phyloP scores from a whole-genome alignment of 2,888 invertebrate genomes.

The Agapostemon virescens region DNA sequence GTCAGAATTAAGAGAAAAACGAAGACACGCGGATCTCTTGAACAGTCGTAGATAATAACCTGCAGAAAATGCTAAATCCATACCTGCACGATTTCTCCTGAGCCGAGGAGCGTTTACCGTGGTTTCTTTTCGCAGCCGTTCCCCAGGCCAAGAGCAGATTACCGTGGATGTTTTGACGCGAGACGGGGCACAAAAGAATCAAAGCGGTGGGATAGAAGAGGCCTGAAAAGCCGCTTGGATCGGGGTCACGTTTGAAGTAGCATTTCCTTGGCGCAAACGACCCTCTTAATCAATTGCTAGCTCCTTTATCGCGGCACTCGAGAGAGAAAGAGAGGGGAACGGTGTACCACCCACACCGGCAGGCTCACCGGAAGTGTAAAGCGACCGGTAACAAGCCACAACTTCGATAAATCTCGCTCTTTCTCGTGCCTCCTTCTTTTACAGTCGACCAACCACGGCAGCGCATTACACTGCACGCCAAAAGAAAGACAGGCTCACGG shows the following conservation, averaged over 20 bases:
- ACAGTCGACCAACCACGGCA: conserved; percentile 44
- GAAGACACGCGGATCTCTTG: neutral
- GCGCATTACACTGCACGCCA: conserved; percentile 43
- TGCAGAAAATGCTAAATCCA: conserved; percentile 32
- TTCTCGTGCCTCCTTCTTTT: conserved; percentile 42
- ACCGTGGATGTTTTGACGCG: conserved; percentile 51
- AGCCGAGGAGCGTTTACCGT: conserved; percentile 8
- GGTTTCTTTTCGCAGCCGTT: neutral
- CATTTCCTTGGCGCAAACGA: conserved; percentile 76
- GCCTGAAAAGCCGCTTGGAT: conserved; percentile 59
- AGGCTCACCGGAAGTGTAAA: conserved; percentile 64
- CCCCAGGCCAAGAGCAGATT: conserved; percentile 34
- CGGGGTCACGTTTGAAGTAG: conserved; percentile 71
- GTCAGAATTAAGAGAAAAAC: neutral
- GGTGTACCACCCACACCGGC: conserved; percentile 25
- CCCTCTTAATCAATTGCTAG: conserved; percentile 78
- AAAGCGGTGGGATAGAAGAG: conserved; percentile 45
- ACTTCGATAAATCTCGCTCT: conserved; percentile 71
- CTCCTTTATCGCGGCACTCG: conserved; percentile 70
- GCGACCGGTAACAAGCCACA: conserved; percentile 70
- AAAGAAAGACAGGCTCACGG: conserved; percentile 19
- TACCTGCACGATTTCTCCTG: conserved; percentile 25
- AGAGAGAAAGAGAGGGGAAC: conserved; percentile 30
- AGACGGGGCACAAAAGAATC: conserved; percentile 45
- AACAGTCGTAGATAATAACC: conserved; percentile 23